Evolutionary conservation across 1,140 invertebrate species (phyloP).

Genomic region (Oreohelix idahoensis): DNA sequence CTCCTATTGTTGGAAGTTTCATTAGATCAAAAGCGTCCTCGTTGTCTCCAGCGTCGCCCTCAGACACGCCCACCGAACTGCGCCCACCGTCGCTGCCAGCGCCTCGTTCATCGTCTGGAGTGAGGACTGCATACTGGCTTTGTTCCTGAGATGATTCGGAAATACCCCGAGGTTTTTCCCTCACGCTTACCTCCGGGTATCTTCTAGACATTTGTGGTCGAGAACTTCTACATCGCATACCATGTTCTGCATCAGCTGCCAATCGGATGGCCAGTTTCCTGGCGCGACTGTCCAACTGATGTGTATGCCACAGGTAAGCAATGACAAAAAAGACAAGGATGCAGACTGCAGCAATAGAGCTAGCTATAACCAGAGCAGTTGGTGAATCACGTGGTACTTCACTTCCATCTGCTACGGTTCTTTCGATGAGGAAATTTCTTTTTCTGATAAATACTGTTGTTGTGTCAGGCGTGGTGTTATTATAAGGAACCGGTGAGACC

Average conservation of each 20-base stretch:
- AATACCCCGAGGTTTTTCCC: not conserved
- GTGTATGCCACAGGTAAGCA: conserved; percentile 48
- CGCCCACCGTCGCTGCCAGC: conserved; percentile 22
- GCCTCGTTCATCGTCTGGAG: not conserved
- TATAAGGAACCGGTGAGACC: not conserved
- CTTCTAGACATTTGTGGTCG: not conserved
- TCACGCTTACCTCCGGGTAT: not conserved
- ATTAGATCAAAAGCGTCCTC: conserved; percentile 23
- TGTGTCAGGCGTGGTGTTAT: not conserved
- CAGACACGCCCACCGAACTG: conserved; percentile 36
- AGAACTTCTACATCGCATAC: not conserved
- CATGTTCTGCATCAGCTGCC: conserved; percentile 43
- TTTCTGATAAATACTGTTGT: not conserved
- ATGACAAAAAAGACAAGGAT: conserved; percentile 48
- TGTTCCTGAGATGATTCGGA: conserved; percentile 15
- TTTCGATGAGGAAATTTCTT: not conserved
- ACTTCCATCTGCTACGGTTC: not conserved
- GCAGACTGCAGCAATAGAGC: conserved; percentile 45
- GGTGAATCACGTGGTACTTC: conserved; percentile 42
- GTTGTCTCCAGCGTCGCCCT: conserved; percentile 30
- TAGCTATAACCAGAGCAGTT: conserved; percentile 43
- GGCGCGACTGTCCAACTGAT: conserved; percentile 46
- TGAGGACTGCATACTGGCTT: not conserved
- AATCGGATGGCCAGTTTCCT: conserved; percentile 46
- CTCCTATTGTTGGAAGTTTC: not conserved